Base-by-base conservation (phyloP, 2,797 vertebrate genomes). In the Babyrousa celebensis region DNA sequence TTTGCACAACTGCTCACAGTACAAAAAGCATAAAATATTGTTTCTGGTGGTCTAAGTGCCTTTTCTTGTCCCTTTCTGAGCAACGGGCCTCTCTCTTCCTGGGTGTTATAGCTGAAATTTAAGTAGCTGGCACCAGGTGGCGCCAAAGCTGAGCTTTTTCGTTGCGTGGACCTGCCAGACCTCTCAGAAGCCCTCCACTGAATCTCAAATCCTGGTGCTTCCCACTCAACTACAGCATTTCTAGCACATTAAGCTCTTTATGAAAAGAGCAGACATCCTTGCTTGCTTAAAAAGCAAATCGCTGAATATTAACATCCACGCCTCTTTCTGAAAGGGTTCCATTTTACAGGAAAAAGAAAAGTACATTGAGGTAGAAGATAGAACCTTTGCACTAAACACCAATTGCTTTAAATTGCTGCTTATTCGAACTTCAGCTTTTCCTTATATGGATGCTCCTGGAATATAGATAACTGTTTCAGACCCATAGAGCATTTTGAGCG, bases 71-170 rank as follows among this genome's bases (percentile, higher is more conserved):
- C 0, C 48, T 91, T 29, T 58, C 48, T 32, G 36, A 89, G 17
- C 20, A 0, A 4, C 0, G 32, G 1, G 20, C 29, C 27, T 11
- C 32, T 43, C 71, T 5, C 54, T 18, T 29, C 36, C 4, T 12
- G n/a, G 36, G 20, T 52, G 87, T 75, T 48, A 65, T 12, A 43
- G 36, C 54, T 56, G 70, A 80, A 92, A 77, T 80, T 9, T 27
- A 65, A 17, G 15, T 52, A 32, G 21, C 15, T 32, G 75, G 71
- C 91, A 95, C 96, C 91, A 96, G 95, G 93, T 96, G 96, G 96
- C 68, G 43, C 75, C 87, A 89, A 43, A 89, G 71, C 72, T 14
- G 89, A 79, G 14, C 67, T 16, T 85, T 72, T 58, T 18, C 23
- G 2, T 15, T 5, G n/a, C 7, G 0, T 0, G 36, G 82, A 52